These are phyloP conservation scores for Hystrix cristata DNA, from an alignment of 2,113 vertebrate species.

Conservation along the genomic window DNA sequence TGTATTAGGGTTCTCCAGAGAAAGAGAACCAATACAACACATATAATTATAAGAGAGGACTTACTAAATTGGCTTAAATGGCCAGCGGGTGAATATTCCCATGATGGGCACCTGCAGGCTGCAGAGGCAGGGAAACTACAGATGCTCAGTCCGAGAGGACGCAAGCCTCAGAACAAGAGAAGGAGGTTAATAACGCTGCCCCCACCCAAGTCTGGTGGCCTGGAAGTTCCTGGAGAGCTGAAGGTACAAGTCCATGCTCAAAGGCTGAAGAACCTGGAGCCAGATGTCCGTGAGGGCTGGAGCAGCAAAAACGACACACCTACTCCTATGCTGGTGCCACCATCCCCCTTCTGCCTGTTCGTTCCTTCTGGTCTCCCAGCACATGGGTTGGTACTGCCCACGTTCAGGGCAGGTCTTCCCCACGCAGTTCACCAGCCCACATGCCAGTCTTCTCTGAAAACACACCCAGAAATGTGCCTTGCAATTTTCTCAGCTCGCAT, in stretches of 20 bases:
- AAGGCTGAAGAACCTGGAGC: background rate
- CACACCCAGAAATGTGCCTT: background rate
- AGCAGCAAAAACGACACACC: background rate
- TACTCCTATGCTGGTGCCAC: rapidly evolving
- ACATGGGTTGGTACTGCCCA: background rate
- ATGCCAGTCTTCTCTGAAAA: background rate
- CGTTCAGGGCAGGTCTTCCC: background rate
- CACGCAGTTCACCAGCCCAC: background rate
- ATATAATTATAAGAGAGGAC: background rate
- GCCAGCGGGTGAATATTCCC: background rate
- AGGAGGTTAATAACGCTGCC: background rate
- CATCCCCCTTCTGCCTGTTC: background rate
- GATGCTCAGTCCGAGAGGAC: background rate
- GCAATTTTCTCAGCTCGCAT: background rate
- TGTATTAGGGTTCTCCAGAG: background rate
- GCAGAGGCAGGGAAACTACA: background rate
- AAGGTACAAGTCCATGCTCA: background rate
- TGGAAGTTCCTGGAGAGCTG: background rate
- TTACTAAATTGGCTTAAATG: background rate
- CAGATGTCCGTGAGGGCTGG: background rate
- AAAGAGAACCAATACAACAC: background rate
- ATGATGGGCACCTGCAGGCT: background rate
- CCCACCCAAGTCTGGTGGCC: background rate
- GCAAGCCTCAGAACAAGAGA: background rate
- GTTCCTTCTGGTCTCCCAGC: background rate